These are phyloP conservation scores for Sebastes vulpes DNA, from an alignment of 2,797 vertebrate species.

Conservation along the genomic window DNA sequence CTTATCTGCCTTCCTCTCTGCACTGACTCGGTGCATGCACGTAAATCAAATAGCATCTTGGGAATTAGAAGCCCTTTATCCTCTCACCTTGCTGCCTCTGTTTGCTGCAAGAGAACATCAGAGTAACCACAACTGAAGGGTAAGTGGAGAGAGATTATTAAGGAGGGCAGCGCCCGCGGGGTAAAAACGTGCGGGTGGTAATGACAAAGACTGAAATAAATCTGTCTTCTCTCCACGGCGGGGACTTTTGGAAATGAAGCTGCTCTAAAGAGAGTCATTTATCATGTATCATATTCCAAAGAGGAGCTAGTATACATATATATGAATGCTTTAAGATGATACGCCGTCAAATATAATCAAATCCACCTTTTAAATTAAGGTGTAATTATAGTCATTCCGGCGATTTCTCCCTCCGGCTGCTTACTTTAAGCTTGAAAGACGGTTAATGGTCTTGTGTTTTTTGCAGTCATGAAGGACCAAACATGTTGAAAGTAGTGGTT, in stretches of 20 bases:
- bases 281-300: slow-evolving; percentile 55
- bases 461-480: neutral
- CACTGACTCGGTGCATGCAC: neutral
- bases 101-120: slow-evolving; percentile 24
- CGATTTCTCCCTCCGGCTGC: slow-evolving; percentile 2
- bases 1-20: slow-evolving; percentile 33
- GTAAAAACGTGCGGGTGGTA: neutral
- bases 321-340: slow-evolving; percentile 3
- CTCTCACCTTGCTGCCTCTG: slow-evolving; percentile 18
- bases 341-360: slow-evolving; percentile 13
- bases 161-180: neutral
- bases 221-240: neutral
- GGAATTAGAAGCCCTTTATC: neutral
- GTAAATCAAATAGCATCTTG: slow-evolving; percentile 10
- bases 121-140: slow-evolving; percentile 35
- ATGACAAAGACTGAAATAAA: slow-evolving; percentile 8
- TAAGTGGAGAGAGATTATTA: slow-evolving; percentile 11
- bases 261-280: slow-evolving; percentile 28
- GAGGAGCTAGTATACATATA: slow-evolving; percentile 7
- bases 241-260: slow-evolving; percentile 42
- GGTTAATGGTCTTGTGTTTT: neutral
- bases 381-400: slow-evolving; percentile 34
- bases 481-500: neutral
- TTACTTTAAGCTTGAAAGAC: neutral
- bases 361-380: slow-evolving; percentile 43